Evolutionary conservation across 2,888 invertebrate species (phyloP), one percentile per base, ranked within the genome.

Genomic region (Monoplex corrugatus): DNA sequence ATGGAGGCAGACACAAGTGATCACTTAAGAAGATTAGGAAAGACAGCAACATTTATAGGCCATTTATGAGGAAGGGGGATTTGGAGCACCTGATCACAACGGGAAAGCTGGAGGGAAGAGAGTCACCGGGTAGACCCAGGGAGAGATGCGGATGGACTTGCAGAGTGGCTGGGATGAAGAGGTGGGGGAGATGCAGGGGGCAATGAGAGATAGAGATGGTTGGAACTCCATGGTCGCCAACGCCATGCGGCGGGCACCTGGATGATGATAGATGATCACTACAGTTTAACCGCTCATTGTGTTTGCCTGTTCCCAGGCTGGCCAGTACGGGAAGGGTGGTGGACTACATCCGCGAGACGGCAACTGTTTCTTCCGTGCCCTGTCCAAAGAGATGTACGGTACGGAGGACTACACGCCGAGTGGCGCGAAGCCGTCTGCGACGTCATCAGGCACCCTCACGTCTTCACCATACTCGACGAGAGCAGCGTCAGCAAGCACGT

Each of bases 311-410:
- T 43, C 28, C 80, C 13, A 90, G 92, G 50, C 90, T 94, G 38
- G 86, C 87, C 10, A 91, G 83, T 10, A 92, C 92, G 43, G 92
- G 92, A 10, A 86, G 94, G 88, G 92, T 92, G 88, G 91, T 95
- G 63, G 94, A 95, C 89, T 92, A 92, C 90, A 93, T 95, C 44
- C 91, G 87, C 89, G 94, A 94, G 94, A 95, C 92, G 94, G 94
- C 43, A 95, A 95, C 89, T 95, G 94, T 88, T 94, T 95, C 88
- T 94, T 95, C 89, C 90, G 94, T 28, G 94, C 94, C n/a, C 88
- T 95, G 45, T 94, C 94, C 90, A 95, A 95, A 90, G 92, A 93
- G 8, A 91, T 94, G 40, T 94, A 94, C 90, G 93, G 93, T 19
- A 91, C 91, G 57, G 94, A 95, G 86, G 90, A 91, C n/a, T 93